These are phyloP conservation scores for Euwallacea similis DNA, from an alignment of 1,140 invertebrate species.

Conservation along the genomic window DNA sequence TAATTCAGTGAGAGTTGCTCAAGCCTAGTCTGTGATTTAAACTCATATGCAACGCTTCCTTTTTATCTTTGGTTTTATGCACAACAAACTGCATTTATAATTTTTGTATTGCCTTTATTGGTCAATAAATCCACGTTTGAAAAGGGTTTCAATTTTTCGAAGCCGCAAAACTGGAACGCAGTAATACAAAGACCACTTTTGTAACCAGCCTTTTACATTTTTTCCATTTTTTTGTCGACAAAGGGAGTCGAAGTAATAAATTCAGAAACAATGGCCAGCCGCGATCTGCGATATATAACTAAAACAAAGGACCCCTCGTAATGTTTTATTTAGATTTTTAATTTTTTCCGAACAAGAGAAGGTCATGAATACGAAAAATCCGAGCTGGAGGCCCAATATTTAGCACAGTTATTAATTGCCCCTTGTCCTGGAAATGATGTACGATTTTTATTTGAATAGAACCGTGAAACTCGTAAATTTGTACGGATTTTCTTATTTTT, in stretches of 20 bases:
- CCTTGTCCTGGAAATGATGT: slow-evolving; percentile 44
- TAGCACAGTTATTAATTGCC: slow-evolving; percentile 49
- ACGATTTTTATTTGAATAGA: slow-evolving; percentile 49
- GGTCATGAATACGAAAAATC: slow-evolving; percentile 38
- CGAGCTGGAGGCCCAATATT: slow-evolving; percentile 42
- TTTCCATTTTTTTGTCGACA: slow-evolving; percentile 38
- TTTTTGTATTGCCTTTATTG: neutral
- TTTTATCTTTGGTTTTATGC: too few relatives aligned
- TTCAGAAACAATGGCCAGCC: slow-evolving; percentile 44
- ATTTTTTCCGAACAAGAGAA: slow-evolving; percentile 45
- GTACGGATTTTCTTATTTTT: slow-evolving; percentile 1
- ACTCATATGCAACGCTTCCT: too few relatives aligned
- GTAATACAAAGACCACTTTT: slow-evolving; percentile 35
- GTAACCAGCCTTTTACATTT: slow-evolving; percentile 26
- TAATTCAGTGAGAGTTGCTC: too few relatives aligned
- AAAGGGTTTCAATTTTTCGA: slow-evolving; percentile 44
- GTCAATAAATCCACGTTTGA: slow-evolving; percentile 26
- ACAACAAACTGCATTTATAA: too few relatives aligned
- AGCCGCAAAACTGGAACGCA: slow-evolving; percentile 33
- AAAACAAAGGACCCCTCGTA: slow-evolving; percentile 43
- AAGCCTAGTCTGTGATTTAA: too few relatives aligned
- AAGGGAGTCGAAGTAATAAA: slow-evolving; percentile 41
- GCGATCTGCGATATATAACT: slow-evolving; percentile 42
- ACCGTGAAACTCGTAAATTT: slow-evolving; percentile 43
- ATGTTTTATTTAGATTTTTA: slow-evolving; percentile 50